A percentile compares a stretch with the other conserved stretches of the same genome.
Conservation (phyloP, 2,797 vertebrate genomes). For the Manis crassicaudata region DNA sequence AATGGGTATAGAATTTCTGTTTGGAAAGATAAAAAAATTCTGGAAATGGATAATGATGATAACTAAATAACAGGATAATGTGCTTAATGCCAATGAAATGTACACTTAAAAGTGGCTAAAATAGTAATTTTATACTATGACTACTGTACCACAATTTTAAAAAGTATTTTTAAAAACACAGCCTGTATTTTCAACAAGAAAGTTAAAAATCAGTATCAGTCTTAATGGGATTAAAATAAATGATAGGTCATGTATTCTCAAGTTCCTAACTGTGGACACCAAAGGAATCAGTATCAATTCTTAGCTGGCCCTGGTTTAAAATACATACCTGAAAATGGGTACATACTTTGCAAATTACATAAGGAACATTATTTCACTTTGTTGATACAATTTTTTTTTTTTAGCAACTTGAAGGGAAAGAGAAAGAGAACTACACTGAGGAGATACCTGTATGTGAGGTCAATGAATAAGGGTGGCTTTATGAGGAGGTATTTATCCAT, state of each 20-base stretch:
- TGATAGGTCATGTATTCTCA: background rate
- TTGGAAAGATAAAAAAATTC: background rate
- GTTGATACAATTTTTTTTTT: background rate
- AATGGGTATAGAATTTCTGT: background rate
- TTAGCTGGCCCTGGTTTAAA: conserved; percentile 38
- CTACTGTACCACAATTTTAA: conserved; percentile 12
- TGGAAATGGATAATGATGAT: background rate
- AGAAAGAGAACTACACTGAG: conserved; percentile 3
- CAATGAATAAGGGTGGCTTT: background rate
- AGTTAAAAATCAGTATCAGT: background rate
- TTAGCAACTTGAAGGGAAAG: background rate
- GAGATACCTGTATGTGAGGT: background rate
- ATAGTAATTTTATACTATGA: background rate
- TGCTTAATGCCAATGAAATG: background rate
- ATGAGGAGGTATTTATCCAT: background rate
- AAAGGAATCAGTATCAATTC: background rate
- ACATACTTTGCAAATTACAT: background rate
- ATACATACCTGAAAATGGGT: background rate
- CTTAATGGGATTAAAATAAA: conserved; percentile 49
- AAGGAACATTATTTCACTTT: conserved; percentile 19
- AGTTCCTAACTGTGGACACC: background rate
- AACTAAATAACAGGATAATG: background rate
- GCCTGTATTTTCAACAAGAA: conserved; percentile 30
- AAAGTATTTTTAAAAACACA: background rate
- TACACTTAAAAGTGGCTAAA: background rate